Evolutionary conservation across 2,888 invertebrate genomes (phyloP).

Genomic region (Platynereis dumerilii): DNA sequence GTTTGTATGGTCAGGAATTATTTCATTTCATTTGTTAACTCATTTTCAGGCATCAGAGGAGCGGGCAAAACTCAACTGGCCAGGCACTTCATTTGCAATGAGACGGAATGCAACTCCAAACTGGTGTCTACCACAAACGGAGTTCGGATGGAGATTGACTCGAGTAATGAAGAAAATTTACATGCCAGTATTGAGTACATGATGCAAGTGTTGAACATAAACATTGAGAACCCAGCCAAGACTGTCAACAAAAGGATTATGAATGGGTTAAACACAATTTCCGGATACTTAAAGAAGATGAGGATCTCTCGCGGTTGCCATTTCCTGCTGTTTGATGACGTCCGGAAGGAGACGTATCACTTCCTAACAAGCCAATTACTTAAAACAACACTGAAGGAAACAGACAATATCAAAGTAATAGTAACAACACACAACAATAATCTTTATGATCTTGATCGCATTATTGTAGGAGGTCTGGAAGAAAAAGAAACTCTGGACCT

Average conservation of each 20-base stretch:
- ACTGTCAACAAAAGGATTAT: background rate
- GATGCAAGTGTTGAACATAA: background rate
- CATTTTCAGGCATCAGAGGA: constrained; percentile 1
- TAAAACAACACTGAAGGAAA: background rate
- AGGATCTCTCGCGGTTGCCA: background rate
- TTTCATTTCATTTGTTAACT: too few relatives aligned
- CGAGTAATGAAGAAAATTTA: background rate
- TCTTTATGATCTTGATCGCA: background rate
- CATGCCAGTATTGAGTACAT: background rate
- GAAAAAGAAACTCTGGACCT: background rate
- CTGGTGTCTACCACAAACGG: background rate
- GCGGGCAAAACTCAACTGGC: background rate
- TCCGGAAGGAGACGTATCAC: background rate
- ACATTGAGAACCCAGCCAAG: background rate
- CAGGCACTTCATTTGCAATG: background rate
- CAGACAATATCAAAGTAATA: background rate
- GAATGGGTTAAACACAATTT: background rate
- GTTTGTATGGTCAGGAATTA: too few relatives aligned
- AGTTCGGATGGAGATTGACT: background rate
- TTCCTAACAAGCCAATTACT: background rate
- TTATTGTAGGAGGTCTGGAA: background rate
- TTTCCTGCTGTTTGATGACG: constrained; percentile 3
- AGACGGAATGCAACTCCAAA: too few relatives aligned
- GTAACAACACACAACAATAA: background rate
- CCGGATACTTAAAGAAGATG: background rate